These are phyloP conservation scores for Lasioglossum leucozonium DNA, from an alignment of 2,888 invertebrate species.

Conservation along the genomic window DNA sequence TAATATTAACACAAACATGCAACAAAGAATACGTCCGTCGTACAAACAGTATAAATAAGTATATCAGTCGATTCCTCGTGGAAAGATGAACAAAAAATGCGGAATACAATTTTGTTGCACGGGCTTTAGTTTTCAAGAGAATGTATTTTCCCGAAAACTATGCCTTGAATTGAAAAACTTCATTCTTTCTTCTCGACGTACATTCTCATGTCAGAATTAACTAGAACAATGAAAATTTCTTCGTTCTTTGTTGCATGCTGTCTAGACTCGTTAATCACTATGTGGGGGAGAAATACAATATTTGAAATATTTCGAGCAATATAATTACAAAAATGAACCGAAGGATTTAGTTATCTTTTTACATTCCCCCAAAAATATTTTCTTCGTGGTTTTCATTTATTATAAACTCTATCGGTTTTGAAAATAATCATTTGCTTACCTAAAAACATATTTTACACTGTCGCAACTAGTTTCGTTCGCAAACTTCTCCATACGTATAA, in stretches of 20 bases:
- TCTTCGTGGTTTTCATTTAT: slow-evolving; percentile 38
- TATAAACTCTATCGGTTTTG: slow-evolving; percentile 45
- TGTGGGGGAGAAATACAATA: slow-evolving; percentile 42
- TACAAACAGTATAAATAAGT: not conserved
- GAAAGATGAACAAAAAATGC: not conserved
- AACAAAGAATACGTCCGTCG: slow-evolving; percentile 51
- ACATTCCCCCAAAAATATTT: slow-evolving; percentile 59
- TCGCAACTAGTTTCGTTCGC: slow-evolving; percentile 38
- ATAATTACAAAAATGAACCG: not conserved
- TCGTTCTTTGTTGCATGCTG: slow-evolving; percentile 55
- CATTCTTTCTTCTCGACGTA: not conserved
- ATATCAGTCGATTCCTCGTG: not conserved
- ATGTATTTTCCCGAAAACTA: too few species aligned
- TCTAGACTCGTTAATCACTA: slow-evolving; percentile 54
- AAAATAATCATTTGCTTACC: slow-evolving; percentile 56
- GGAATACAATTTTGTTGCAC: not conserved
- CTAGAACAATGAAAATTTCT: not conserved
- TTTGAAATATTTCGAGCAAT: not conserved
- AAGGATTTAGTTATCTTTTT: slow-evolving; percentile 17
- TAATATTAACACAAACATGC: slow-evolving; percentile 70
- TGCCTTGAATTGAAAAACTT: too few species aligned
- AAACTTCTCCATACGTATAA: slow-evolving; percentile 42
- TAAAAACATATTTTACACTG: slow-evolving; percentile 44
- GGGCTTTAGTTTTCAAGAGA: not conserved
- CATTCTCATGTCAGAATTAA: not conserved